A percentile compares a stretch with the other conserved stretches of the same genome.
Conservation (phyloP, 2,113 vertebrate genomes). For the Ammodramus savannarum region DNA sequence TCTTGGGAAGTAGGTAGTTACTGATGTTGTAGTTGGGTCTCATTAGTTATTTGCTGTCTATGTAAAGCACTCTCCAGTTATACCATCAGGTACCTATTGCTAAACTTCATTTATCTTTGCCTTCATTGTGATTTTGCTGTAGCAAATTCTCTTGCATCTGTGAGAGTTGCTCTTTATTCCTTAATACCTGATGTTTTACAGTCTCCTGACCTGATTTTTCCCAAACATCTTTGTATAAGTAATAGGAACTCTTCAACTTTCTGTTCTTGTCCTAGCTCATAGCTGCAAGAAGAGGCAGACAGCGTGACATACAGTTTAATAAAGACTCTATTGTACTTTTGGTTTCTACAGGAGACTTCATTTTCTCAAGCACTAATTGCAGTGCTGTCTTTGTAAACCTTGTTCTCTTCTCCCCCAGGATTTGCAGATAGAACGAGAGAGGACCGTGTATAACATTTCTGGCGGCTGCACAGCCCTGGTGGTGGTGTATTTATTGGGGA, state of each 20-base stretch:
- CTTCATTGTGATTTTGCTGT: background rate
- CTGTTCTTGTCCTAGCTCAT: background rate
- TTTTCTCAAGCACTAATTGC: background rate
- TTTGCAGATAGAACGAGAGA: constrained; percentile 89
- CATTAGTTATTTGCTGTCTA: constrained; percentile 9
- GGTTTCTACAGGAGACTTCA: background rate
- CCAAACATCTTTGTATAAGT: background rate
- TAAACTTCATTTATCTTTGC: constrained; percentile 29
- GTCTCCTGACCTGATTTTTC: background rate
- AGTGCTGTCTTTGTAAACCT: background rate
- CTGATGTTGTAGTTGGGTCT: background rate
- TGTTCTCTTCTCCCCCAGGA: constrained; percentile 75
- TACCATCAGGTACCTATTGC: background rate
- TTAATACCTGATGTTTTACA: background rate
- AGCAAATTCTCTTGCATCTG: background rate
- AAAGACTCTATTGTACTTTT: background rate
- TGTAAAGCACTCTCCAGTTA: constrained; percentile 5
- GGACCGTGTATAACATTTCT: constrained; percentile 82
- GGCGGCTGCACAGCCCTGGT: constrained; percentile 92
- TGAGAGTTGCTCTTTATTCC: background rate
- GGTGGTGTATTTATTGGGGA: constrained; percentile 88
- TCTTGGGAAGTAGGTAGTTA: background rate
- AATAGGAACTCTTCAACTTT: background rate
- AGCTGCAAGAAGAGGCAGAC: background rate
- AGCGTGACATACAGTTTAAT: background rate